phyloP scores from a whole-genome alignment of 2,888 invertebrate species.

The Achlya flavicornis region DNA sequence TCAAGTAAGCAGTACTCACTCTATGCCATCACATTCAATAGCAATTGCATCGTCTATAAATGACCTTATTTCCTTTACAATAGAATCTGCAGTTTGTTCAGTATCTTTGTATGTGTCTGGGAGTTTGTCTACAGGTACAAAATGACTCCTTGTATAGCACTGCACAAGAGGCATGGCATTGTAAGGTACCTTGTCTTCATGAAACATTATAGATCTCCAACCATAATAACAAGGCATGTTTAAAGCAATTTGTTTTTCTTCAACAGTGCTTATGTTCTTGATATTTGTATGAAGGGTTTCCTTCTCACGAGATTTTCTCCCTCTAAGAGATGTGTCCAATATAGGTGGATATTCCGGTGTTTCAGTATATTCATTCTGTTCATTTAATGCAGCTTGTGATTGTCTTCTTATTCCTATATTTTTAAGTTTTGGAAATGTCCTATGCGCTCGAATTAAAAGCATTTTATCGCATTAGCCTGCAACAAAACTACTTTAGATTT shows the following conservation, averaged over 20 bases:
- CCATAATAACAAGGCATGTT: constrained; percentile 94
- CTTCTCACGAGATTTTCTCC: constrained; percentile 72
- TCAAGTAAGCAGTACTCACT: constrained; percentile 73
- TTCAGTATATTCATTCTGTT: constrained; percentile 72
- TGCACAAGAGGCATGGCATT: constrained; percentile 88
- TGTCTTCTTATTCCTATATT: constrained; percentile 45
- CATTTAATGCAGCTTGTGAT: constrained; percentile 56
- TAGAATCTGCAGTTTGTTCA: constrained; percentile 69
- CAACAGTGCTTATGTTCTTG: constrained; percentile 87
- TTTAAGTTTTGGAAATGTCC: constrained; percentile 64
- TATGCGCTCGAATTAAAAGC: constrained; percentile 61
- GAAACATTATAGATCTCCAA: constrained; percentile 85
- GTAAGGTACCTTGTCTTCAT: constrained; percentile 85
- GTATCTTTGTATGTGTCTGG: constrained; percentile 84
- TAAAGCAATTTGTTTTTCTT: constrained; percentile 92
- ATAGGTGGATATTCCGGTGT: constrained; percentile 85
- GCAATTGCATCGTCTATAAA: constrained; percentile 86
- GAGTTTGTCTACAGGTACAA: constrained; percentile 83
- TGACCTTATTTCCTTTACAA: constrained; percentile 80
- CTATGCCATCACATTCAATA: constrained; percentile 84
- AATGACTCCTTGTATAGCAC: constrained; percentile 90
- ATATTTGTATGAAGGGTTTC: constrained; percentile 84
- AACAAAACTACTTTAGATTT: constrained; percentile 14
- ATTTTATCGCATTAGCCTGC: constrained; percentile 39
- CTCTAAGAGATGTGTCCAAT: constrained; percentile 82